Evolutionary conservation across 37 sponge, comb jelly and placozoan species (phyloP), one percentile per base, ranked within the genome.

Genomic region (Theonella swinhoei): DNA sequence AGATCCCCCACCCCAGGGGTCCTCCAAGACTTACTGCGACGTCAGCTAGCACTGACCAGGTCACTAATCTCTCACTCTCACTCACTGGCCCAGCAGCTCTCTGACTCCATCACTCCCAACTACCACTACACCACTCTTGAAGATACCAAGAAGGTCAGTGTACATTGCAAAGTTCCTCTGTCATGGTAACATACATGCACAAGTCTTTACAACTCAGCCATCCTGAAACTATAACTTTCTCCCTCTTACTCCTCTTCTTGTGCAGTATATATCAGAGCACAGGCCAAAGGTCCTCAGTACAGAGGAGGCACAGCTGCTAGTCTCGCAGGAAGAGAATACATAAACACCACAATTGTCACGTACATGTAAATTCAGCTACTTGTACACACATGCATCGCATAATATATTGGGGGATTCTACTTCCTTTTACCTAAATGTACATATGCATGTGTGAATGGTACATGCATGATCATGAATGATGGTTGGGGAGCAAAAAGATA

Each of bases 61-160:
- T 54, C 64, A 2, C 63, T 82, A 33, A 33, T 91, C 36, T 59
- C 31, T 39, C 43, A 2, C 40, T 37, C 63, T 41, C 34, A 58
- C 39, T 31, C n/a, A 5, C 40, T 85, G 33, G 61, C 47, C n/a
- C 35, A 64, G 4, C 63, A 34, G 30, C 32, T 77, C 34, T 28
- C 71, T 58, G 31, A 34, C 19, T 62, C 24, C 66, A 30, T 81
- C 39, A 42, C 19, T 3, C 68, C 82, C 0, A 37, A 81, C 72
- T 70, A 91, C 40, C 80, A 70, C 25, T 91, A 91, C 74, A 77
- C 81, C 73, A 91, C 87, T 47, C 83, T 91, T 47, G 47, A 82
- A 39, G 82, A 80, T 0, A 91, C 91, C n/a, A 80, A 82, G 70
- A 35, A 88, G 79, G 89, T 75, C n/a, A 70, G n/a, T n/a, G 82